These are phyloP conservation scores for Eulemur mongoz DNA, from an alignment of 2,797 vertebrate genomes.

Conservation along the genomic window DNA sequence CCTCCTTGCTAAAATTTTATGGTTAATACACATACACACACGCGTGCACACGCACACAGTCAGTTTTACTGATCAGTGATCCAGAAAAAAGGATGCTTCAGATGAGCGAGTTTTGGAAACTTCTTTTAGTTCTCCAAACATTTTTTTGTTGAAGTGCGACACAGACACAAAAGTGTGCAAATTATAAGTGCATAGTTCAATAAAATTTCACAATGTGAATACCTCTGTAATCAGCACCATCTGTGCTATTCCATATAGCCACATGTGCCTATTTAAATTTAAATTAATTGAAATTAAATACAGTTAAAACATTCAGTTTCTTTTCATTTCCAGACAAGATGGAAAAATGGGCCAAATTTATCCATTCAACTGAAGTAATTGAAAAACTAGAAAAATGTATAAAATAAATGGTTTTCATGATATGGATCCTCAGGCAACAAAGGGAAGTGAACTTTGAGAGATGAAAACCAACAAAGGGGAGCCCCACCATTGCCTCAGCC, in stretches of 20 bases:
- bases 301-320: not conserved
- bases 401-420: not conserved
- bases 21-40: not conserved
- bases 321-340: conserved; percentile 1
- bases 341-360: not conserved
- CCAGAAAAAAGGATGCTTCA: not conserved
- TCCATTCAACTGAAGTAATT: not conserved
- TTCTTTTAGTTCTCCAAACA: not conserved
- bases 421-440: not conserved
- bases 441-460: not conserved
- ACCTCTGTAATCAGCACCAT: conserved; percentile 20
- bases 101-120: not conserved
- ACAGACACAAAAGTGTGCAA: not conserved
- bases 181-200: not conserved
- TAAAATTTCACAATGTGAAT: conserved; percentile 15
- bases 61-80: not conserved
- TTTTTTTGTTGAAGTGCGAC: not conserved
- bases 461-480: not conserved
- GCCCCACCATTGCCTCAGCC: not conserved
- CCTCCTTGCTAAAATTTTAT: not conserved
- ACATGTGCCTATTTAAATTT: conserved; percentile 1
- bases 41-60: not conserved
- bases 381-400: not conserved
- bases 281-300: conserved; percentile 59
- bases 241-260: not conserved